These are phyloP conservation scores for Masticophis lateralis DNA, from an alignment of 2,797 vertebrate species.

Conservation along the genomic window DNA sequence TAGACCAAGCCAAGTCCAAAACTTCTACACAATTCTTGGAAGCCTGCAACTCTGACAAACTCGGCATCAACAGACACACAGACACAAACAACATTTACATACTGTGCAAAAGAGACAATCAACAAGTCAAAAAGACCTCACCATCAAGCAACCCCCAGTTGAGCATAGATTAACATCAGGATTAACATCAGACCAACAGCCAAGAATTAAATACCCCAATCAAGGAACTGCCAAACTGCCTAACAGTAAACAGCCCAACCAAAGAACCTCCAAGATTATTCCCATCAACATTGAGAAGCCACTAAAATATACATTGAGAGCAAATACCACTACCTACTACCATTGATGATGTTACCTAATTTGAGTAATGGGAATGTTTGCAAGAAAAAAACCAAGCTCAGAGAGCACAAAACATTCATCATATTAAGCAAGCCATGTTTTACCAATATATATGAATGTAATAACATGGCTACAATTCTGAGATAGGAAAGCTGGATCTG, in stretches of 20 bases:
- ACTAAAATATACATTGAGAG: background rate
- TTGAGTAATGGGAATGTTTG: background rate
- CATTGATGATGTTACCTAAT: background rate
- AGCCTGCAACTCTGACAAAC: too few relatives aligned
- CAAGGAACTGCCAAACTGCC: background rate
- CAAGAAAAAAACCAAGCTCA: background rate
- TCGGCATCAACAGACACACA: too few relatives aligned
- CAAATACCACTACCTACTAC: background rate
- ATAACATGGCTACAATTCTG: background rate
- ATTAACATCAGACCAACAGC: background rate
- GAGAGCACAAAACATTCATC: background rate
- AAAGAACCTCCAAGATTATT: background rate
- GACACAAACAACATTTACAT: too few relatives aligned
- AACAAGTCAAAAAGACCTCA: background rate
- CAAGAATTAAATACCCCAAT: background rate
- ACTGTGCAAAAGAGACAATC: background rate
- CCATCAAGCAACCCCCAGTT: background rate
- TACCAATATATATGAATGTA: background rate
- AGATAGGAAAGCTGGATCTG: background rate
- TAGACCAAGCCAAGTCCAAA: too few relatives aligned
- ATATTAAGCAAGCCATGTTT: background rate
- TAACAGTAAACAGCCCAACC: background rate
- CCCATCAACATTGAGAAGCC: background rate
- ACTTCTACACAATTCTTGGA: too few relatives aligned
- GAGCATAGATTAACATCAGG: background rate